Conservation (phyloP, 2,888 invertebrate genomes). For the Deroplatys truncata region DNA sequence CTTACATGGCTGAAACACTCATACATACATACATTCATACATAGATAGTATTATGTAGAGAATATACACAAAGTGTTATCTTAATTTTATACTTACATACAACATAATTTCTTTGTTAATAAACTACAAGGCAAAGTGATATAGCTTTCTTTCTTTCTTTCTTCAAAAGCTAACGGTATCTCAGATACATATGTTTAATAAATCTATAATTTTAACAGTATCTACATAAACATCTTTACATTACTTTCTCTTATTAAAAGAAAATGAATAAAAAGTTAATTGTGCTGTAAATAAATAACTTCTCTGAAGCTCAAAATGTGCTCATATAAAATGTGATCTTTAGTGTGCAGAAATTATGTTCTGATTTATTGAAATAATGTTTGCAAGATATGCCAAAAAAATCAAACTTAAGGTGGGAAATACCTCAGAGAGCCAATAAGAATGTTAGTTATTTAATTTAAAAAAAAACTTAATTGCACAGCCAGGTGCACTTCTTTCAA, state of each 20-base stretch:
- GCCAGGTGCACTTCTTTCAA: too few relatives aligned
- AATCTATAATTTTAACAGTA: neutral
- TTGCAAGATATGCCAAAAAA: too few relatives aligned
- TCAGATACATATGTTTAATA: neutral
- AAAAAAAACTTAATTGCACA: too few relatives aligned
- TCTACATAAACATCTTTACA: neutral
- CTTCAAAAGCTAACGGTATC: neutral
- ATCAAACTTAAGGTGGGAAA: too few relatives aligned
- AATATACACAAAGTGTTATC: neutral
- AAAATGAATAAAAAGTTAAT: neutral
- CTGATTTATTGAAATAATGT: too few relatives aligned
- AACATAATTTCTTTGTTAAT: neutral
- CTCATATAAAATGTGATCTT: too few relatives aligned
- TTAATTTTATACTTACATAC: neutral
- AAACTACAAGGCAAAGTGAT: neutral
- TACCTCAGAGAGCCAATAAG: too few relatives aligned
- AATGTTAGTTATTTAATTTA: too few relatives aligned
- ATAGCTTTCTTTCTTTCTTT: neutral
- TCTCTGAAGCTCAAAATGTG: neutral
- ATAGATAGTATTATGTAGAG: neutral
- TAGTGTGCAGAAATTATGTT: too few relatives aligned
- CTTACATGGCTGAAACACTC: neutral
- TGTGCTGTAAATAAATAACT: neutral
- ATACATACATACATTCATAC: neutral
- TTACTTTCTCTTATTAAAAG: neutral